These are phyloP conservation scores for Wasmannia auropunctata DNA, from an alignment of 1,140 invertebrate species.

Conservation along the genomic window DNA sequence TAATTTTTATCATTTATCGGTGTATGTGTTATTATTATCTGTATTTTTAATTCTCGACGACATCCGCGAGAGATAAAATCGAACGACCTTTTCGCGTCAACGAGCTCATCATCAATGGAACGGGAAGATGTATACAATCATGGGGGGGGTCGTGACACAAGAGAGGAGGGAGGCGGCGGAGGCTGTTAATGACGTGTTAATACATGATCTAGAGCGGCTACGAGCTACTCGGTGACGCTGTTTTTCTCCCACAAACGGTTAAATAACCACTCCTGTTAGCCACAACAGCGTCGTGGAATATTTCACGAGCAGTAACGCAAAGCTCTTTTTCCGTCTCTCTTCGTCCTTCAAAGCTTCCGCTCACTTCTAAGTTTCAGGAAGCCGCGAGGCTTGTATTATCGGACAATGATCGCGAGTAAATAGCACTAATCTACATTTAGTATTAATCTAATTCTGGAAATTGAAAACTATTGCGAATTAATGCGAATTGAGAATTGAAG, in stretches of 20 bases:
- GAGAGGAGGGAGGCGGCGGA: neutral
- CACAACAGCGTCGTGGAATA: slow-evolving; percentile 1
- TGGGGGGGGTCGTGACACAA: neutral
- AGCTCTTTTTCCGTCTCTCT: neutral
- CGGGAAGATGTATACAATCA: slow-evolving; percentile 3
- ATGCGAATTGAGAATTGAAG: neutral
- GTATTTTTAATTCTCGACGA: neutral
- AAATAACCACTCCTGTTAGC: neutral
- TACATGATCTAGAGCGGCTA: slow-evolving; percentile 30
- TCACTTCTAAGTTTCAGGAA: neutral
- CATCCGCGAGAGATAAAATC: slow-evolving; percentile 12
- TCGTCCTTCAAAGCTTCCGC: neutral
- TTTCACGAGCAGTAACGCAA: neutral
- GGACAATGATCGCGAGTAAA: neutral
- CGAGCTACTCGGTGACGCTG: slow-evolving; percentile 7
- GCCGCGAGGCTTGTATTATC: neutral
- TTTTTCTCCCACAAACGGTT: slow-evolving; percentile 1
- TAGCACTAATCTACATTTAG: neutral
- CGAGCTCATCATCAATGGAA: neutral
- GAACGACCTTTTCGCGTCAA: neutral
- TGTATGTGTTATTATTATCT: neutral
- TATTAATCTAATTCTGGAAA: neutral
- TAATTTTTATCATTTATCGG: neutral
- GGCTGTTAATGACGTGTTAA: slow-evolving; percentile 29
- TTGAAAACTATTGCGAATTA: neutral